Conservation (phyloP, 2,797 vertebrate genomes). For the Onychomys leucogaster region DNA sequence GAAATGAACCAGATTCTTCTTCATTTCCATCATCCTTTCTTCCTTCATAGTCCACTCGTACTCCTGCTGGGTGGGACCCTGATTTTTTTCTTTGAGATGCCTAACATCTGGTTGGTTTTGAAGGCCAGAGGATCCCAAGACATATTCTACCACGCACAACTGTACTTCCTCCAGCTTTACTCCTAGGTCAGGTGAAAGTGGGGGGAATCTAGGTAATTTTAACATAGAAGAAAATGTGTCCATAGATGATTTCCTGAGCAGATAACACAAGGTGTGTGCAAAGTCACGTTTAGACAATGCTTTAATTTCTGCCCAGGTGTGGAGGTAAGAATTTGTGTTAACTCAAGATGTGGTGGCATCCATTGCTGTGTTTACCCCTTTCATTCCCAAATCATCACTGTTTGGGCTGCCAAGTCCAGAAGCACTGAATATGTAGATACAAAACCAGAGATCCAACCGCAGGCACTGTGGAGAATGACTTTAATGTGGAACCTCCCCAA, state of each 20-base stretch:
- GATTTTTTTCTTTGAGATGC: background rate
- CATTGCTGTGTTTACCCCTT: background rate
- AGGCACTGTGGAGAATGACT: constrained; percentile 37
- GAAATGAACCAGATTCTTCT: background rate
- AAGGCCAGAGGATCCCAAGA: background rate
- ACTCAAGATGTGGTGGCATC: background rate
- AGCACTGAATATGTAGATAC: background rate
- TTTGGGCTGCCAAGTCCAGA: background rate
- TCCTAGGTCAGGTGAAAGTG: background rate
- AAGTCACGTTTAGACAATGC: background rate
- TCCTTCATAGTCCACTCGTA: background rate
- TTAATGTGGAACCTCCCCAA: constrained; percentile 8
- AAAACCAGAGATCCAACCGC: constrained; percentile 15
- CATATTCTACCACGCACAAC: background rate
- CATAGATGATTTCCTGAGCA: background rate
- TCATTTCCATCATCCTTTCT: background rate
- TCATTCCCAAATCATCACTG: background rate
- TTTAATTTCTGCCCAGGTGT: background rate
- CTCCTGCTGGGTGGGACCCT: background rate
- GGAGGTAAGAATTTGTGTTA: background rate
- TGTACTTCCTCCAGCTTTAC: background rate
- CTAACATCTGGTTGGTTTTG: background rate
- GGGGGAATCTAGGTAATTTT: background rate
- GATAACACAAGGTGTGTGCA: background rate
- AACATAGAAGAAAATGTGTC: background rate